Base-by-base conservation (phyloP, 2,113 vertebrate species). In the Lethenteron reissneri region DNA sequence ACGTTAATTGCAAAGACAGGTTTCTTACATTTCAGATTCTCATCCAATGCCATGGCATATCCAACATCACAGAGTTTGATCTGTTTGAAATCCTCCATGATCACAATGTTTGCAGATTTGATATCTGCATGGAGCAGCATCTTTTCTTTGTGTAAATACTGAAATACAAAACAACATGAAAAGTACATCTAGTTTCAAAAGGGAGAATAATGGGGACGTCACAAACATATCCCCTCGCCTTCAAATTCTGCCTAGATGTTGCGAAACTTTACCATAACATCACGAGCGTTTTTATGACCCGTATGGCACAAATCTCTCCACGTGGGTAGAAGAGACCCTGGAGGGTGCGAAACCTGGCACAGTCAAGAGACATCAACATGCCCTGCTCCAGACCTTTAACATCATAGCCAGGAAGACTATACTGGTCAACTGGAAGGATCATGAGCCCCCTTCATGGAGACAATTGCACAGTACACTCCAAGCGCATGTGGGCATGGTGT, bases 11-110 rank as follows among this genome's bases (percentile, higher is more conserved):
- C 41, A 41, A 41, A 41, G 41, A 41, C 41, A 41, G 41, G 41
- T 41, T 68, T 17, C 64, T 68, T 25, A 68, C 64, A 68, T 25
- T 68, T 68, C 64, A 68, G 10, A 21, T 68, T 68, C 8, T 68
- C 64, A 8, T 68, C 11, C n/a, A 68, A 21, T 25, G n/a, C 64
- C 64, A 68, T n/a, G 64, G 64, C n/a, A 68, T 17, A 8, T 68
- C 64, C 64, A 68, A 68, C 64, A 68, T 68, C 64, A 68, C 64
- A 68, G 64, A 68, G n/a, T 25, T 68, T 68, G 64, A 68, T 68
- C 25, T 68, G 64, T 68, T 68, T 10, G 21, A 68, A 68, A 21
- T 68, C 64, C 3, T 25, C 64, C 64, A 68, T 68, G n/a, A 68
- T 25, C n/a, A 68, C 64, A 68, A 68, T 25, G 11, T 68, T 68